Evolutionary conservation across 2,113 vertebrate genomes (phyloP), one percentile per base, ranked within the genome.

Genomic region (Taurulus bubalis): DNA sequence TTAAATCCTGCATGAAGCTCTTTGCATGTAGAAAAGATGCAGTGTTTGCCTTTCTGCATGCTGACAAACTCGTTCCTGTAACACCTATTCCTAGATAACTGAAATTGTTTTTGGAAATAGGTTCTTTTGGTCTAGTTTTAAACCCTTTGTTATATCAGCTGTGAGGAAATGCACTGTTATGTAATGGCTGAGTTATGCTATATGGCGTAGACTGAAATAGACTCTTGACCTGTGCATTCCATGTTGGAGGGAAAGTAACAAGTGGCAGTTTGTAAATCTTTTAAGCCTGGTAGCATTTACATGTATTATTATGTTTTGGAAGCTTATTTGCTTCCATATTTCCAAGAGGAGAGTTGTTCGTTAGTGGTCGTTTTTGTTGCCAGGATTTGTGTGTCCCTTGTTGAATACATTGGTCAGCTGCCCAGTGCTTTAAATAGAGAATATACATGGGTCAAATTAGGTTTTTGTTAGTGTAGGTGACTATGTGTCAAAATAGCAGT

Each of bases 1-100:
- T 69, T 87, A 55, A 80, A 68, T 84, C 81, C 62, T 80, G 91
- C 90, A 87, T 86, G 75, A 76, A 40, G 22, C 30, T 74, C 28
- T 60, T 51, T 76, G 77, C 84, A 85, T 32, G 86, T 58, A 59
- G 49, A 7, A n/a, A 6, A 67, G 45, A 60, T 71, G 28, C 1
- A 24, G 67, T 42, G 53, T 80, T 45, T 82, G 38, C 32, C 51
- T 69, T 1, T 12, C 36, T 69, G 80, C 71, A 83, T 59, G 20
- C 45, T 38, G 8, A 38, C 34, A 24, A 51, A 74, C 15, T 22
- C 11, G 49, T 22, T 28, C 3, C 12, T 80, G 47, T 77, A 62
- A 71, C 47, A 72, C 16, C 20, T 30, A 28, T 70, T 51, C 47
- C 5, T 3, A 55, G 32, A 64, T 18, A 68, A 83, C 34, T 55